A percentile compares a stretch with the other conserved stretches of the same genome.
These are phyloP conservation scores for Hippoglossus stenolepis DNA, from an alignment of 2,113 vertebrate species.

Conservation along the genomic window DNA sequence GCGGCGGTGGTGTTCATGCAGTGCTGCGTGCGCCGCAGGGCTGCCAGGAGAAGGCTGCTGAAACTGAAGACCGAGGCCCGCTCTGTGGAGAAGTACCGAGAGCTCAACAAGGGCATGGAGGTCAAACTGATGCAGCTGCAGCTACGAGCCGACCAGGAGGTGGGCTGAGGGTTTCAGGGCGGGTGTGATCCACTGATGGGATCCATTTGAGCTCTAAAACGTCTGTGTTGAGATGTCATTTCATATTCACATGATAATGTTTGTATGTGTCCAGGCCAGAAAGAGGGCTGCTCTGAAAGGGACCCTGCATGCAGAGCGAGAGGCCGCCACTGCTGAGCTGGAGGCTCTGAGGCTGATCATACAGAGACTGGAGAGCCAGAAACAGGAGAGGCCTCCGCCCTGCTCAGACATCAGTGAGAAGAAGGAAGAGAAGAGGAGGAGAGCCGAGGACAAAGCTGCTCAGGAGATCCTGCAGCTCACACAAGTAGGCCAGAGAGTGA, in stretches of 20 bases:
- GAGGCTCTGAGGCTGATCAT: constrained; percentile 62
- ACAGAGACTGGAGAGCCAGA: constrained; percentile 66
- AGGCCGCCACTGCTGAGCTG: constrained; percentile 68
- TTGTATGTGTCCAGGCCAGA: constrained; percentile 69
- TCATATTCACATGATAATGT: neutral
- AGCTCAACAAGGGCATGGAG: constrained; percentile 86
- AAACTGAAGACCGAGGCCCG: constrained; percentile 77
- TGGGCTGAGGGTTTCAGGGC: constrained; percentile 31
- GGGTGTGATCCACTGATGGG: neutral
- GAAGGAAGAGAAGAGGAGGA: constrained; percentile 70
- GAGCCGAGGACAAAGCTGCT: constrained; percentile 54
- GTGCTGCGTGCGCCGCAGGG: constrained; percentile 81
- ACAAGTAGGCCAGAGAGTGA: constrained; percentile 57
- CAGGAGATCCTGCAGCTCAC: constrained; percentile 75
- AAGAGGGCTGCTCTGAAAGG: constrained; percentile 76
- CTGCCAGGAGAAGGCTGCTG: constrained; percentile 74
- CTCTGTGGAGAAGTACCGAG: constrained; percentile 75
- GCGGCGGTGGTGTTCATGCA: constrained; percentile 76
- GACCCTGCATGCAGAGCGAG: constrained; percentile 65
- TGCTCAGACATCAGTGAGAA: constrained; percentile 45
- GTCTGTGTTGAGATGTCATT: neutral
- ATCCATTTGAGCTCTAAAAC: neutral
- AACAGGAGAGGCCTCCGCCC: constrained; percentile 28
- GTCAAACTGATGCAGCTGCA: constrained; percentile 86
- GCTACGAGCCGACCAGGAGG: constrained; percentile 80